Evolutionary conservation across 1,140 invertebrate genomes (phyloP), one percentile per base, ranked within the genome.

Genomic region (Eurosta solidaginis): DNA sequence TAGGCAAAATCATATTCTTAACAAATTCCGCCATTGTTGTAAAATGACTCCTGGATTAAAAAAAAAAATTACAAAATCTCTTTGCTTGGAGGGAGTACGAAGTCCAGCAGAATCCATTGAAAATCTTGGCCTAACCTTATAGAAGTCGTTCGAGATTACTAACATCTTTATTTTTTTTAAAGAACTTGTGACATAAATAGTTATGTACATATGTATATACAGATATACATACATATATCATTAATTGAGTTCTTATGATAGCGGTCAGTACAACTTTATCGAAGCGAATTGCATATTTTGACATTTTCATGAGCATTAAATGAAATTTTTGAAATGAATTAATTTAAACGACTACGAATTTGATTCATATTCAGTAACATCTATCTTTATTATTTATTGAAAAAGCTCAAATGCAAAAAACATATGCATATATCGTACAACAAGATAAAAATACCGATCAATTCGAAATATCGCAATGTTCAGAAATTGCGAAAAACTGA

Each of bases 231-330:
- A 47, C 45, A 14, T 47, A 47, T n/a, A 47, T n/a, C n/a, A n/a
- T n/a, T n/a, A n/a, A n/a, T n/a, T 47, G 45, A 6, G 5, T 52
- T 52, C 20, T 25, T 25, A 22, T 54, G 52, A 33, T n/a, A n/a
- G 33, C 17, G 22, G 6, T 29, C 27, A 2, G 59, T 33, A 1
- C 3, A 68, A 22, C n/a, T 68, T 40, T 20, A 68, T 68, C 40
- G 36, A 68, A 68, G 33, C 40, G 59, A 68, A 68, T 68, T 40
- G 33, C 59, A 40, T 68, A 68, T 68, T 68, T 68, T 68, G 59
- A 68, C 59, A 68, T 68, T 33, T 68, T 68, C 59, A 68, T 68
- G 59, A 68, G 59, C 14, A 42, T 20, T 68, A 68, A 68, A 68
- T 68, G 59, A 36, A 68, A 68, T 68, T 68, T 68, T 68, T 22